Evolutionary conservation across 2,888 invertebrate genomes (phyloP).

Genomic region (Dione vanillae): DNA sequence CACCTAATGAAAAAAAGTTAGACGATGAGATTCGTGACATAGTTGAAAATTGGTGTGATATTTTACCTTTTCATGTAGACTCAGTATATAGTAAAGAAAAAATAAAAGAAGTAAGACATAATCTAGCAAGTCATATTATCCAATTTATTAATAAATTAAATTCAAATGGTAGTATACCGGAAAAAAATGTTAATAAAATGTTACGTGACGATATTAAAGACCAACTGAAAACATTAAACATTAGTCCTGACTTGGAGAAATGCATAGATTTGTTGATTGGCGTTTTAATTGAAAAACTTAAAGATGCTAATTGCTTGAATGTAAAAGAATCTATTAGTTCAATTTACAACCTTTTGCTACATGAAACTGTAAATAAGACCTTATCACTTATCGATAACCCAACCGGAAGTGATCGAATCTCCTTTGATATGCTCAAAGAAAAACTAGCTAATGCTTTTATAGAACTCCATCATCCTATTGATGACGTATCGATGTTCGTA

Average conservation of each 20-base stretch:
- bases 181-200: not conserved
- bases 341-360: conserved; percentile 59
- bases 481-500: conserved; percentile 48
- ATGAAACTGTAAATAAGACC: conserved; percentile 57
- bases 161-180: not conserved
- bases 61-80: conserved; percentile 10
- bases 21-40: not conserved
- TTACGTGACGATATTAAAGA: conserved; percentile 10
- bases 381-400: conserved; percentile 51
- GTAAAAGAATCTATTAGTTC: conserved; percentile 32
- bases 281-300: conserved; percentile 52
- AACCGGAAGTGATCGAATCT: conserved; percentile 54
- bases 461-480: conserved; percentile 56
- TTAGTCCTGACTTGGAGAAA: conserved; percentile 46
- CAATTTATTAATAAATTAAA: not conserved
- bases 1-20: not conserved
- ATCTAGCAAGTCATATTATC: conserved; percentile 1
- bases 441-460: conserved; percentile 66
- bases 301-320: conserved; percentile 52
- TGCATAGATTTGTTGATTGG: conserved; percentile 51
- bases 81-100: not conserved
- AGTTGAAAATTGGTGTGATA: conserved; percentile 22
- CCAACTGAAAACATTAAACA: conserved; percentile 43
- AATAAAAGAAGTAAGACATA: conserved; percentile 1
- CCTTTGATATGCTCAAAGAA: conserved; percentile 63